Percentiles rank a stretch among this genome's conserved stretches.
These are phyloP conservation scores for Arothron firmamentum DNA, from an alignment of 2,113 vertebrate genomes.

Conservation along the genomic window DNA sequence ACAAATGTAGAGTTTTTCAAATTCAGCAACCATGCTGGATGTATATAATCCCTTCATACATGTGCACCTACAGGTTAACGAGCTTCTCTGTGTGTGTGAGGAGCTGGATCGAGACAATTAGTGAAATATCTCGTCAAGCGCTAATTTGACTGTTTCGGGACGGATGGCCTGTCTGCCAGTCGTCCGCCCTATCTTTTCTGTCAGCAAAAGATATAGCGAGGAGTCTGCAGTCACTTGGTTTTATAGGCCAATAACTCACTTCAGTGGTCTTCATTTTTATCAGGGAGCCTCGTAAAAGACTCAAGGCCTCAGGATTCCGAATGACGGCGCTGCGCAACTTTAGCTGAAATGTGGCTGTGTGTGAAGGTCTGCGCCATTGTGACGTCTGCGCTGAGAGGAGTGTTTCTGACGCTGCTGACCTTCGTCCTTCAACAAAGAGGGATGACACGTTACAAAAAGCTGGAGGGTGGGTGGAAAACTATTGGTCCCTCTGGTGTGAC, in stretches of 20 bases:
- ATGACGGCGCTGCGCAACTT: background rate
- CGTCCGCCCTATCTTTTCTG: constrained; percentile 33
- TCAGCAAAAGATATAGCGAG: constrained; percentile 43
- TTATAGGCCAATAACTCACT: constrained; percentile 56
- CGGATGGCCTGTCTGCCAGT: constrained; percentile 41
- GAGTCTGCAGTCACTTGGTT: constrained; percentile 41
- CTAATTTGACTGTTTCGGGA: constrained; percentile 71
- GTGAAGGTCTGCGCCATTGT: background rate
- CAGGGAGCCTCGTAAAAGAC: constrained; percentile 25
- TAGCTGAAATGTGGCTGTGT: background rate
- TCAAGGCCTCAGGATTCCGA: constrained; percentile 7
- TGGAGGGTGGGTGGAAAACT: too few relatives aligned
- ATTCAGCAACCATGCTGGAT: too few relatives aligned
- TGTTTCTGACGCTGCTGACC: too few relatives aligned
- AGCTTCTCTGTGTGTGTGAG: constrained; percentile 52
- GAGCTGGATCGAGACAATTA: constrained; percentile 41
- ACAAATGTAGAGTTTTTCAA: too few relatives aligned
- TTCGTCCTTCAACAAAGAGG: too few relatives aligned
- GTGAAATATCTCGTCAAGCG: constrained; percentile 71
- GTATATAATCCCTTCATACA: too few relatives aligned
- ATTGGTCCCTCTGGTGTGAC: too few relatives aligned
- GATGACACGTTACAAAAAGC: too few relatives aligned
- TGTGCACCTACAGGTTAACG: constrained; percentile 15
- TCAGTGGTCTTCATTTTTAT: constrained; percentile 37
- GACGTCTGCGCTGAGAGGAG: too few relatives aligned